A percentile compares a stretch with the other conserved stretches of the same genome.
These are phyloP conservation scores for Hippopotamus amphibius DNA, from an alignment of 2,113 vertebrate species.

Conservation along the genomic window DNA sequence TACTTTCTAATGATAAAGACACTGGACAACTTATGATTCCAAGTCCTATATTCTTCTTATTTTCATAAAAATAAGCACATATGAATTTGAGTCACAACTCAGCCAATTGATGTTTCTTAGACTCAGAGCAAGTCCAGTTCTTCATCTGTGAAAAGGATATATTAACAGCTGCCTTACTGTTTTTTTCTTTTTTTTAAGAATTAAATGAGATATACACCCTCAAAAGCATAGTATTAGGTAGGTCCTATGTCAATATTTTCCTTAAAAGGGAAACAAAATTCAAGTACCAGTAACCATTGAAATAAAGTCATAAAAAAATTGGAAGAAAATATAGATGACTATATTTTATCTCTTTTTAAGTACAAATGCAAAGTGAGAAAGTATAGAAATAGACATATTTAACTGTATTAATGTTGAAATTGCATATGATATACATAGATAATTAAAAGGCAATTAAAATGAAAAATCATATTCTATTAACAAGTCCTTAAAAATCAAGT, in stretches of 20 bases:
- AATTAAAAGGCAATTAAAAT: not conserved
- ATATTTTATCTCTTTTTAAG: not conserved
- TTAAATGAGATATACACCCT: not conserved
- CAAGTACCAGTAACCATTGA: not conserved
- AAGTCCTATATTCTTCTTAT: not conserved
- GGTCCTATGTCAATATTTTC: not conserved
- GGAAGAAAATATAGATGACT: not conserved
- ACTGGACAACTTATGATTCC: not conserved
- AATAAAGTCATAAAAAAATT: constrained; percentile 19
- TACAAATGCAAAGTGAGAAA: not conserved
- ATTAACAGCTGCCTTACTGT: not conserved
- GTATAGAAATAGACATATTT: not conserved
- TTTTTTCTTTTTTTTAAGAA: not conserved
- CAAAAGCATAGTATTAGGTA: not conserved
- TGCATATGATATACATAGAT: not conserved
- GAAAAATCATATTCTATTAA: not conserved
- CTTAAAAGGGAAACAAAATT: constrained; percentile 15
- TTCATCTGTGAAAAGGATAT: constrained; percentile 11
- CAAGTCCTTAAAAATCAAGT: constrained; percentile 3
- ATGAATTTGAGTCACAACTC: not conserved
- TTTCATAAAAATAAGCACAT: not conserved
- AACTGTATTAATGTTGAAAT: not conserved
- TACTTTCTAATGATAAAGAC: not conserved
- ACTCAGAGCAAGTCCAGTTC: not conserved
- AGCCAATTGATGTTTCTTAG: not conserved